Percentiles rank a stretch among this genome's conserved stretches.
Conservation (phyloP, 2,888 invertebrate genomes). For the Epinotia demarniana region DNA sequence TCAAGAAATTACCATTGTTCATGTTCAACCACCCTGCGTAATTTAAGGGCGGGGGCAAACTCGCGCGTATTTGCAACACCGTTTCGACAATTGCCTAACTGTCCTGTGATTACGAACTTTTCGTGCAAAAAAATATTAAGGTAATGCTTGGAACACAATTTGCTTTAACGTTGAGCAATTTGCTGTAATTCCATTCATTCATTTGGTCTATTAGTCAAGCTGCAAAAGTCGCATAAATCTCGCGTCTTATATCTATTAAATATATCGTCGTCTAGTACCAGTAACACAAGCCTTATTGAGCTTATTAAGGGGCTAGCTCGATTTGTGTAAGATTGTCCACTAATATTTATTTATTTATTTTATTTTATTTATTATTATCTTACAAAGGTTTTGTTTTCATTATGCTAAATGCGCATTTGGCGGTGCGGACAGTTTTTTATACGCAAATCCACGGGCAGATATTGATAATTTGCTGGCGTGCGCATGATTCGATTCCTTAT, state of each 20-base stretch:
- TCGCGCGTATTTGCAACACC: constrained; percentile 5
- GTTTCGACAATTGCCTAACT: background rate
- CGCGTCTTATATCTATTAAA: no score
- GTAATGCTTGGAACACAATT: background rate
- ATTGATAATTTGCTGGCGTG: constrained; percentile 10
- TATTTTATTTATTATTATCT: no score
- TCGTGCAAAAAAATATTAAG: background rate
- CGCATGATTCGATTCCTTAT: constrained; percentile 26
- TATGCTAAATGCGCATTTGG: no score
- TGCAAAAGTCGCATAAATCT: background rate
- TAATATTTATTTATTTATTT: no score
- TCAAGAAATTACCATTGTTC: constrained; percentile 26
- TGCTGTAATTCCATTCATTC: background rate
- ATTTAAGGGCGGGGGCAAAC: constrained; percentile 6
- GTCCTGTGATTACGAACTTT: constrained; percentile 18
- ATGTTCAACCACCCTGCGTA: constrained; percentile 11
- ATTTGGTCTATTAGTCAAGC: background rate
- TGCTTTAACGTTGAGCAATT: background rate
- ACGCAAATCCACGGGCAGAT: background rate
- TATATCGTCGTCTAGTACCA: no score
- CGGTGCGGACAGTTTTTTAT: no score
- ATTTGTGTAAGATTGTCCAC: no score
- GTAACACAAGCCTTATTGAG: no score
- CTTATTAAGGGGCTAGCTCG: no score
- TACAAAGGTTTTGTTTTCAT: no score